Evolutionary conservation across 2,888 invertebrate genomes (phyloP), one percentile per base, ranked within the genome.

Genomic region (Linnaemya tessellans): DNA sequence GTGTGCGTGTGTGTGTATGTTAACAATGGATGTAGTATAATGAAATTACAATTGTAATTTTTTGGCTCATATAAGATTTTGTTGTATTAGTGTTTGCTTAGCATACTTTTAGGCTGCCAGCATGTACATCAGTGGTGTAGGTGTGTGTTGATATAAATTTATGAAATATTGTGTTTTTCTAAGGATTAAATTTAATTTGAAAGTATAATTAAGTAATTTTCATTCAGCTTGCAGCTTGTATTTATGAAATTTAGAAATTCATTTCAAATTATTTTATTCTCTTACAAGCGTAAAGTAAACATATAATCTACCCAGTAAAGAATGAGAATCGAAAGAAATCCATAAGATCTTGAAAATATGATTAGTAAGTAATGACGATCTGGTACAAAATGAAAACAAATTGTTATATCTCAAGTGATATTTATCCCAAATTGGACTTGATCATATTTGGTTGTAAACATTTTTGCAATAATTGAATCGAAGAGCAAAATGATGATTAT

Each of bases 131-230:
- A 0, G 10, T 30, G 10, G 7, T 41, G 20, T 51, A 20, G 15
- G 13, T 22, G 1, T 15, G 10, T 1, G 22, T 43, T 54, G 15
- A 15, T 43, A 65, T 56, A 15, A 20, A 54, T 43, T 64, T 64
- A 51, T 62, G n/a, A 70, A 64, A 54, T 54, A 43, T 70, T 51
- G 8, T 54, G 8, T 64, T 79, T 56, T 64, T 54, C 25, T 41
- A 22, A 60, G 54, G 54, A 71, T 71, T 71, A 64, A 56, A 20
- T 64, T 70, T 54, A 54, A 71, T 62, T 64, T 71, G 51, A 54
- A 54, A 62, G 58, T 79, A 71, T 54, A 79, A 71, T 62, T 71
- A 71, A 79, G 64, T 54, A 54, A 70, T 70, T 71, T 71, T 18
- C 13, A 54, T 62, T 41, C 43, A 71, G 11, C 62, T 64, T 30